Percentiles rank a stretch among this genome's conserved stretches.
Conservation (phyloP, 2,888 invertebrate genomes). For the Limenitis camilla region DNA sequence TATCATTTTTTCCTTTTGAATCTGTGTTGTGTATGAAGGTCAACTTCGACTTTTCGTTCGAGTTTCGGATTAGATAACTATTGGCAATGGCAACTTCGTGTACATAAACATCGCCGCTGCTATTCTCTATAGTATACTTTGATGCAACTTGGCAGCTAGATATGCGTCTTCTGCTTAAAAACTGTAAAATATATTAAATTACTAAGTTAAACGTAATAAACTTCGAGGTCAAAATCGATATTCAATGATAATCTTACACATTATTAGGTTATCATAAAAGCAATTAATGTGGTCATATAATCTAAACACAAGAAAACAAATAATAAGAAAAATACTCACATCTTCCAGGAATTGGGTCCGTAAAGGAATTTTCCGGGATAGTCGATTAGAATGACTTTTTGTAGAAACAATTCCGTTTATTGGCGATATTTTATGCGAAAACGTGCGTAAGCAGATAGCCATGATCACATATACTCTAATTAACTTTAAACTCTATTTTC, state of each 20-base stretch:
- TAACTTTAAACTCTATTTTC: conserved; percentile 29
- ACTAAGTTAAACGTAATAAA: conserved; percentile 21
- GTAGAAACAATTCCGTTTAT: conserved; percentile 70
- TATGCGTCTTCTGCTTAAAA: conserved; percentile 53
- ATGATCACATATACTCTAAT: conserved; percentile 47
- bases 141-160: conserved; percentile 56
- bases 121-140: conserved; percentile 41
- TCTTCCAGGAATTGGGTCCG: conserved; percentile 70
- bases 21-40: conserved; percentile 28
- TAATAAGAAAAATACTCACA: conserved; percentile 47
- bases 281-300: not conserved
- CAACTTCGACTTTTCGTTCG: conserved; percentile 20
- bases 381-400: conserved; percentile 68
- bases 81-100: conserved; percentile 35
- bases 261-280: not conserved
- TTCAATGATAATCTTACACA: not conserved
- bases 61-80: conserved; percentile 22
- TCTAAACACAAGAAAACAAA: not conserved
- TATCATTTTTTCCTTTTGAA: conserved; percentile 20
- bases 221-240: conserved; percentile 47
- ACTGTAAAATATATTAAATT: conserved; percentile 41
- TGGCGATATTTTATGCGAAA: conserved; percentile 72
- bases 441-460: conserved; percentile 74
- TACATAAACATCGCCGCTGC: conserved; percentile 45
- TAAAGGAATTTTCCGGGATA: conserved; percentile 65